A percentile compares a stretch with the other conserved stretches of the same genome.
phyloP scores from a whole-genome alignment of 2,797 vertebrate species.

The Clarias fuscus region DNA sequence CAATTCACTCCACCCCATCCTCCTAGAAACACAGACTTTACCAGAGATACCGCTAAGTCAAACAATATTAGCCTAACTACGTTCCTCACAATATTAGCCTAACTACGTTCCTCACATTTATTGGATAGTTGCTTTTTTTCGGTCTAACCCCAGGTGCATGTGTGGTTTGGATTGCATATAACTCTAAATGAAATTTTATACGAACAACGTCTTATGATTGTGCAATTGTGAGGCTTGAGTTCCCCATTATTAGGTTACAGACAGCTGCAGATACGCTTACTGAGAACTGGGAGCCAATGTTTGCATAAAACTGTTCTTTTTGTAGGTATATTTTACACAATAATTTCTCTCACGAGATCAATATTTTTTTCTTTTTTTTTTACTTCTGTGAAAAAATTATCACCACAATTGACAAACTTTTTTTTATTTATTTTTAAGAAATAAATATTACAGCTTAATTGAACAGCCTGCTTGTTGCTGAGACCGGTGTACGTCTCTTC shows the following conservation, averaged over 20 bases:
- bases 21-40: constrained; percentile 6
- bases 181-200: background rate
- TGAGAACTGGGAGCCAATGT: too few species aligned
- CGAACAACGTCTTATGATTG: too few species aligned
- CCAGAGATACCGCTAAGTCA: constrained; percentile 31
- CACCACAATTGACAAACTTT: background rate
- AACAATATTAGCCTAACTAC: background rate
- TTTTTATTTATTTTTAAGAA: too few species aligned
- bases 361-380: too few species aligned
- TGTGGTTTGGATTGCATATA: background rate
- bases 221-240: background rate
- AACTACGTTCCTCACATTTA: background rate
- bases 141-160: background rate
- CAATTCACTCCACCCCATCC: constrained; percentile 6
- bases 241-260: background rate
- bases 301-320: background rate
- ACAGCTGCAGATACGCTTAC: background rate
- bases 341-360: too few species aligned
- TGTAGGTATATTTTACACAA: background rate
- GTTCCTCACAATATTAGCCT: background rate
- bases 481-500: constrained; percentile 5
- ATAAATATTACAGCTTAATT: background rate
- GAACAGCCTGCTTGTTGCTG: background rate
- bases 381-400: background rate
- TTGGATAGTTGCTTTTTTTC: background rate